phyloP scores from a whole-genome alignment of 1,140 invertebrate species.

The Bombus breviceps region DNA sequence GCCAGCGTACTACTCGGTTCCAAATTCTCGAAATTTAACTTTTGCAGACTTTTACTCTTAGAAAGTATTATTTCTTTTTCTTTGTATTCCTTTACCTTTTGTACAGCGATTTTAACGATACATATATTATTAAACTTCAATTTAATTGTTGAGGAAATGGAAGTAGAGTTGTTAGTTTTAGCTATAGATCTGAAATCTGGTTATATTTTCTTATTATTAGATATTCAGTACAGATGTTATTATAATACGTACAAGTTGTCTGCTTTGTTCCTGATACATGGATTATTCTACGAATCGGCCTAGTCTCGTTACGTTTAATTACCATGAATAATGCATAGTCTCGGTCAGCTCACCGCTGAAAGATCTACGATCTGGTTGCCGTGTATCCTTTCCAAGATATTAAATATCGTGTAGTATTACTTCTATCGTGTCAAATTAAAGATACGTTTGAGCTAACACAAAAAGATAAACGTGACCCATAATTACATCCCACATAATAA shows the following conservation, averaged over 20 bases:
- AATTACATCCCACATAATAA: not conserved
- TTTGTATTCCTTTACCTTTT: not conserved
- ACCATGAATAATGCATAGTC: slow-evolving; percentile 34
- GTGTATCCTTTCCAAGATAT: not conserved
- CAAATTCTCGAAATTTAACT: slow-evolving; percentile 43
- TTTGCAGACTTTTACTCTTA: not conserved
- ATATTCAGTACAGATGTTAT: not conserved
- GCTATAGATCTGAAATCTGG: not conserved
- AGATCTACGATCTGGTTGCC: not conserved
- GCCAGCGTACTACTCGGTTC: slow-evolving; percentile 47
- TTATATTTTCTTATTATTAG: not conserved
- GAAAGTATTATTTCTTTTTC: not conserved
- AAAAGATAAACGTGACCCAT: not conserved
- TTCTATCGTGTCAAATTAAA: not conserved
- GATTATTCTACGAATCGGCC: not conserved
- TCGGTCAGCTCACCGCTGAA: not conserved
- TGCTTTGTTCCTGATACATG: not conserved
- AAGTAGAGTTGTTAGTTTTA: not conserved
- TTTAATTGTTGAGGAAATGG: not conserved
- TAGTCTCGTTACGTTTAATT: slow-evolving; percentile 15
- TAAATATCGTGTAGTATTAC: not conserved
- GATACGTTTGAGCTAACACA: not conserved
- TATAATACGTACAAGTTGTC: slow-evolving; percentile 8
- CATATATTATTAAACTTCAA: not conserved
- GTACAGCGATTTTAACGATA: not conserved